Evolutionary conservation across 1,140 invertebrate species (phyloP).

Genomic region (Hermetia illucens): DNA sequence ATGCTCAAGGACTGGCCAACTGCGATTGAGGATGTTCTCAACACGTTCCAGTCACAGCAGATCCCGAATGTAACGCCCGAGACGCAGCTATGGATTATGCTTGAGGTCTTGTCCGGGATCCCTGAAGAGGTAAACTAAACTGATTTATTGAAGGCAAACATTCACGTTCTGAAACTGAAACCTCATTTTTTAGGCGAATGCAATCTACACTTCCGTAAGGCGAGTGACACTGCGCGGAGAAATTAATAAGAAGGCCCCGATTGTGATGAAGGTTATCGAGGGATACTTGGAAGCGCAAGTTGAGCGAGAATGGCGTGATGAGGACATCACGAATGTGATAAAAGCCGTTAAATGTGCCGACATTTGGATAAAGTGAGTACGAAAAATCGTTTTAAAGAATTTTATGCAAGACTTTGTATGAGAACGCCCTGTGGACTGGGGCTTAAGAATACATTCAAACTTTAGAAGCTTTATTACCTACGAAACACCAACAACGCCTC

Average conservation of each 20-base stretch:
- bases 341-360: conserved; percentile 42
- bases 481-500: no score
- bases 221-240: conserved; percentile 18
- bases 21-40: conserved; percentile 46
- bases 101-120: conserved; percentile 62
- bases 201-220: conserved; percentile 25
- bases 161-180: background rate
- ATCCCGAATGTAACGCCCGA: conserved; percentile 36
- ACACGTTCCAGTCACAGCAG: conserved; percentile 44
- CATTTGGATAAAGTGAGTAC: conserved; percentile 41
- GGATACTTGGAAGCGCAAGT: conserved; percentile 19
- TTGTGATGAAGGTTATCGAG: conserved; percentile 23
- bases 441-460: no score
- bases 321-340: conserved; percentile 32
- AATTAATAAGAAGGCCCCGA: conserved; percentile 17
- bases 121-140: conserved; percentile 58
- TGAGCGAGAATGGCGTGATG: conserved; percentile 15
- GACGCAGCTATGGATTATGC: conserved; percentile 42
- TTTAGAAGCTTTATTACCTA: no score
- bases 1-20: conserved; percentile 46
- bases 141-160: conserved; percentile 1
- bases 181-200: conserved; percentile 12
- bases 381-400: background rate
- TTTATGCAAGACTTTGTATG: background rate
- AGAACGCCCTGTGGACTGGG: no score